phyloP scores from a whole-genome alignment of 2,797 vertebrate genomes.

The Clarias pachynema region DNA sequence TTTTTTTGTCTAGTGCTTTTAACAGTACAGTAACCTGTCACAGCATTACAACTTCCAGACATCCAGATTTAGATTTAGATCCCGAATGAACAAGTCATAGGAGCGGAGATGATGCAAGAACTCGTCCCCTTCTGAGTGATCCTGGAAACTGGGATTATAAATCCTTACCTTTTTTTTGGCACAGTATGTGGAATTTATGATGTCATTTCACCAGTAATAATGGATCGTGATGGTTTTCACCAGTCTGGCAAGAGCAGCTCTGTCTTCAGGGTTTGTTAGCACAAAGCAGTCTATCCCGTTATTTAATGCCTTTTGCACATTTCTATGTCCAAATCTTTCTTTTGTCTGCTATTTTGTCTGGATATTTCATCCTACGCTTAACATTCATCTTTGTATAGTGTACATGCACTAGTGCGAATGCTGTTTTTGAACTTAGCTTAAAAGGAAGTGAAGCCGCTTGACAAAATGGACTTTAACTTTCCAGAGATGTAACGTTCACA shows the following conservation, averaged over 20 bases:
- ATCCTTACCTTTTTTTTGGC: background rate
- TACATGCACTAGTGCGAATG: background rate
- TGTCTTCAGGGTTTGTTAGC: slow-evolving; percentile 78
- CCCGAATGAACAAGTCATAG: background rate
- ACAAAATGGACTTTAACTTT: background rate
- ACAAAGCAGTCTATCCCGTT: background rate
- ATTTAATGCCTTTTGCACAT: background rate
- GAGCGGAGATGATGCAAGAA: background rate
- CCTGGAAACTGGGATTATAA: background rate
- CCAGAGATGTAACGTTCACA: background rate
- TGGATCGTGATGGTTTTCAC: slow-evolving; percentile 97
- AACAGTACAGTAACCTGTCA: background rate
- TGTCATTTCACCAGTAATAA: slow-evolving; percentile 92
- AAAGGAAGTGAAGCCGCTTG: background rate
- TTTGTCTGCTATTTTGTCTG: background rate
- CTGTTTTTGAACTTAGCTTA: background rate
- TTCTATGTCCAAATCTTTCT: too few relatives aligned
- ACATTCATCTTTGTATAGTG: background rate
- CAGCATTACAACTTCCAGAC: background rate
- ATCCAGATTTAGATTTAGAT: background rate
- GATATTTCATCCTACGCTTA: background rate
- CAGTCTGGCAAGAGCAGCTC: slow-evolving; percentile 91
- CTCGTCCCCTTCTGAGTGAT: background rate
- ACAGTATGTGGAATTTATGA: slow-evolving; percentile 82
- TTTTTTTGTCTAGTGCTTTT: background rate